phyloP scores from a whole-genome alignment of 2,888 invertebrate species.

The Eupithecia tripunctaria region DNA sequence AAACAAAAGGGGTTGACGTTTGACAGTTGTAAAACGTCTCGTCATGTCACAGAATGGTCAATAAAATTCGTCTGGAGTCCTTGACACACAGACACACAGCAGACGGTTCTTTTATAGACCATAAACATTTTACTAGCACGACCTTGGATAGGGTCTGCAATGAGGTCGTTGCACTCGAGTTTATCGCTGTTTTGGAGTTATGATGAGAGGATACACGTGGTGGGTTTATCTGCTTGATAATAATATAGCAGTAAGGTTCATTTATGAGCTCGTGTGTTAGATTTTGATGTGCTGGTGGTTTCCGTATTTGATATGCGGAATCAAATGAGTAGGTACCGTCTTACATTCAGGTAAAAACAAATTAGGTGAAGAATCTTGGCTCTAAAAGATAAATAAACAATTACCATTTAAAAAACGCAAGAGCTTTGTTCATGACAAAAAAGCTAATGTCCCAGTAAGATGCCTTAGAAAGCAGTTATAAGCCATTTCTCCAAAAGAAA shows the following conservation, averaged over 20 bases:
- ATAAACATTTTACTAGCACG: slow-evolving; percentile 84
- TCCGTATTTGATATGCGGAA: neutral
- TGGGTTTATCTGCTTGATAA: slow-evolving; percentile 33
- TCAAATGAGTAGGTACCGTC: neutral
- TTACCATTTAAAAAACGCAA: neutral
- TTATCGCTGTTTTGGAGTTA: slow-evolving; percentile 67
- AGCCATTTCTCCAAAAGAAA: slow-evolving; percentile 23
- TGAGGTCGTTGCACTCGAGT: slow-evolving; percentile 80
- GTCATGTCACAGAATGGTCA: slow-evolving; percentile 66
- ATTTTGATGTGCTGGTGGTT: neutral
- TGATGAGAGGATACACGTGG: slow-evolving; percentile 53
- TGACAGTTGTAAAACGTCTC: slow-evolving; percentile 66
- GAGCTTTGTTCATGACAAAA: neutral
- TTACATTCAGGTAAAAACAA: neutral
- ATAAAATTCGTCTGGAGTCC: slow-evolving; percentile 80
- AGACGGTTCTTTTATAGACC: slow-evolving; percentile 82
- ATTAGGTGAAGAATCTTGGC: neutral
- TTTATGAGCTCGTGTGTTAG: neutral
- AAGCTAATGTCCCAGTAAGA: neutral
- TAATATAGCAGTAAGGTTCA: slow-evolving; percentile 10
- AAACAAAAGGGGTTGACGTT: slow-evolving; percentile 60
- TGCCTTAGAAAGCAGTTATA: slow-evolving; percentile 2
- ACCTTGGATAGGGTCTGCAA: slow-evolving; percentile 82
- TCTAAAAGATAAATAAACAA: neutral
- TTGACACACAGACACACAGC: slow-evolving; percentile 82